Base-by-base conservation (phyloP, 2,113 vertebrate species). In the Smithornis capensis region DNA sequence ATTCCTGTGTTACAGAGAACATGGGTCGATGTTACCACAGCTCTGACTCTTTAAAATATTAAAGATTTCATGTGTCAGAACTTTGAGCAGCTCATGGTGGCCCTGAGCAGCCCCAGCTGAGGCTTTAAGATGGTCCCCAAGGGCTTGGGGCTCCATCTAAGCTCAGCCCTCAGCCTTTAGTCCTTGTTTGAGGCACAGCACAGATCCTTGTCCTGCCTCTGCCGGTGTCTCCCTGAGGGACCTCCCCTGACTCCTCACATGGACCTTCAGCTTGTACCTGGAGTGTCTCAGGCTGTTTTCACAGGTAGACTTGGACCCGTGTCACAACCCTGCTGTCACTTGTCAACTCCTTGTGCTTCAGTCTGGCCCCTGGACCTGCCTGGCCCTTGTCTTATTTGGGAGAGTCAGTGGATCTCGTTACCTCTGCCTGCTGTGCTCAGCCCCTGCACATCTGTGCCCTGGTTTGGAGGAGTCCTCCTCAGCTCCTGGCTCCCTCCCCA, bases 341-440 rank as follows among this genome's bases (percentile, higher is more conserved):
- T 45, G 22, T n/a, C 19, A 63, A 2, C 29, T 22, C 33, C 12
- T n/a, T 23, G 18, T 64, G 40, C 28, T 88, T 49, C 63, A 68
- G 38, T 37, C 24, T 71, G 63, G 8, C 35, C 38, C 14, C 31
- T 49, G 47, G 11, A 27, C 6, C 25, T 31, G 6, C 15, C 45
- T 73, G 57, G 17, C 15, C 9, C 19, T 29, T 57, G 16, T 7
- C 7, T 25, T 38, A 2, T 7, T 16, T 0, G 6, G 45, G 49
- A 7, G 2, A 4, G 16, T 13, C 4, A 1, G 1, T 18, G 44
- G 47, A 9, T 14, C 17, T 18, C 12, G 25, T 19, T 27, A 12
- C 1, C 9, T 44, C 45, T 19, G 22, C 6, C 19, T 0, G 0
- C 37, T 27, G 22, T 27, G 44, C 21, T 28, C 55, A 37, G 13